Evolutionary conservation across 2,797 vertebrate genomes (phyloP), one percentile per base, ranked within the genome.

Genomic region (Chaetodon trifasciatus): DNA sequence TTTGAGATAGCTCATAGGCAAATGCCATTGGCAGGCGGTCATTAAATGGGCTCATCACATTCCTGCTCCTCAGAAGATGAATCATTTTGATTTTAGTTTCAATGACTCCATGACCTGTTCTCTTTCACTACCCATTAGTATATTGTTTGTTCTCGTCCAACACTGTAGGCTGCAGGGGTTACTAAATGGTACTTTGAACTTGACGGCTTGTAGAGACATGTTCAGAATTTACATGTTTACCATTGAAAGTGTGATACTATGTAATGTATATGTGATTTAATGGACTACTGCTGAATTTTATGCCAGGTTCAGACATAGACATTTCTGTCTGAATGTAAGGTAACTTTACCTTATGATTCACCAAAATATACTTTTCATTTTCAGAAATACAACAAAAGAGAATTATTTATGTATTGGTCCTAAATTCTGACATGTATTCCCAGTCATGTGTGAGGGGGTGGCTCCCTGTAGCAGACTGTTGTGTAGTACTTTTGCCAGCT

Each of bases 401-500:
- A 23, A 42, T 39, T 47, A 46, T 52, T 50, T 10, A 11, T 52
- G 39, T 47, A 12, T 9, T 32, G 42, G 28, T 19, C 16, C 44
- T 49, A 53, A 62, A 24, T 47, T 49, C 63, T n/a, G 19, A 23
- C 60, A 42, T n/a, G 64, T 40, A 49, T n/a, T 58, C 39, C 37
- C 67, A 4, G 8, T 60, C 37, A 11, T 65, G 53, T 70, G 58
- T 72, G 82, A 72, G 81, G 81, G 67, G 85, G 78, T 57, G 78
- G 78, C 79, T 70, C 65, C 17, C 66, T 68, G 63, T 28, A 83
- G 78, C 84, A 76, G 68, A 84, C 65, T 53, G 71, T 72, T 70
- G 68, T 74, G 76, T 68, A 24, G 65, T 42, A 47, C 70, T 68
- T 78, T 73, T 66, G 82, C 85, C 89, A 81, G 70, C 76, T 56